phyloP scores from a whole-genome alignment of 2,888 invertebrate species.

The Dorcus parallelipipedus region DNA sequence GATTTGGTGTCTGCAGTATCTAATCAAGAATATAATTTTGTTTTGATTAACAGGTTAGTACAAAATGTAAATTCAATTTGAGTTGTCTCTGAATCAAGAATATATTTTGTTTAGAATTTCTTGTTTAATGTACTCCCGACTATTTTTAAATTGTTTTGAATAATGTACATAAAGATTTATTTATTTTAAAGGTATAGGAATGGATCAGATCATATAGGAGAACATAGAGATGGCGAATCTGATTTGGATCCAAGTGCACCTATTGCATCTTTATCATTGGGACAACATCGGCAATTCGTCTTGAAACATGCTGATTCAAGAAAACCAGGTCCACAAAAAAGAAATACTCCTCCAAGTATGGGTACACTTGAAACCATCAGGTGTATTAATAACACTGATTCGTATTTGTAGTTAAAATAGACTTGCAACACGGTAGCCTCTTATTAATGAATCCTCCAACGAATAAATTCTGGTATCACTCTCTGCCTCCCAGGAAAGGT shows the following conservation, averaged over 20 bases:
- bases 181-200: slow-evolving; percentile 57
- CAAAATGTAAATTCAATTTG: no score
- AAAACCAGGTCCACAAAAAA: slow-evolving; percentile 50
- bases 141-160: no score
- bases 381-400: no score
- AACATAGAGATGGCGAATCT: slow-evolving; percentile 68
- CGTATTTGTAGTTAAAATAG: slow-evolving; percentile 53
- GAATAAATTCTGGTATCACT: slow-evolving; percentile 68
- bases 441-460: slow-evolving; percentile 70
- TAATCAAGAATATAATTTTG: slow-evolving; percentile 62
- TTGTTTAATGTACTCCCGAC: no score
- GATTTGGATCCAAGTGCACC: slow-evolving; percentile 60
- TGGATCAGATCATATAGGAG: slow-evolving; percentile 67
- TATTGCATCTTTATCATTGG: slow-evolving; percentile 67
- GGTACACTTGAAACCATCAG: neutral
- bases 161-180: slow-evolving; percentile 6
- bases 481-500: slow-evolving; percentile 60
- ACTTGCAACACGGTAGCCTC: slow-evolving; percentile 63
- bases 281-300: slow-evolving; percentile 62
- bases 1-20: slow-evolving; percentile 53
- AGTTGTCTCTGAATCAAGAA: no score
- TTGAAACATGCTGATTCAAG: slow-evolving; percentile 60
- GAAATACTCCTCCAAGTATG: slow-evolving; percentile 50
- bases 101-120: no score
- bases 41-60: slow-evolving; percentile 63